Conservation (phyloP, 2,888 invertebrate species). For the Andrena fulva region DNA sequence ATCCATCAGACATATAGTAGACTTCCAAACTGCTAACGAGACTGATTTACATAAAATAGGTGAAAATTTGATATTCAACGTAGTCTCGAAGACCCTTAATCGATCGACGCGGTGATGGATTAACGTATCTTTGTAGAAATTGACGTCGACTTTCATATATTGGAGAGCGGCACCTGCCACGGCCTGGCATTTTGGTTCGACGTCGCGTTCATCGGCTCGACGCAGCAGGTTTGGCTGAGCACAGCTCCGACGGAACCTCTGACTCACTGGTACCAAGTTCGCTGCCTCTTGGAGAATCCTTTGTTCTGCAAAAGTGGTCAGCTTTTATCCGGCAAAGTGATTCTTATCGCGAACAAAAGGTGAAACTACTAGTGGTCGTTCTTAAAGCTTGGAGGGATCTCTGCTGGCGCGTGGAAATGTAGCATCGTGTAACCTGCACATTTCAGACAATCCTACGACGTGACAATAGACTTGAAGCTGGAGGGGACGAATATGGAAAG, state of each 20-base stretch:
- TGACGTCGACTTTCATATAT: slow-evolving; percentile 95
- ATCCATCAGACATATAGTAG: slow-evolving; percentile 96
- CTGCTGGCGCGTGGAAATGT: not conserved
- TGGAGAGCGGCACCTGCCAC: slow-evolving; percentile 97
- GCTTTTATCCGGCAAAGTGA: slow-evolving; percentile 93
- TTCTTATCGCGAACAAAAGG: slow-evolving; percentile 96
- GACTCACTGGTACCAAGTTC: slow-evolving; percentile 99
- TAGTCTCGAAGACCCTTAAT: not conserved
- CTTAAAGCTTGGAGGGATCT: not conserved
- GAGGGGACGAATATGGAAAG: slow-evolving; percentile 93
- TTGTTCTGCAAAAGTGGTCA: slow-evolving; percentile 98
- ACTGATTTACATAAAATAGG: slow-evolving; percentile 96
- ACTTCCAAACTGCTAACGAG: slow-evolving; percentile 96
- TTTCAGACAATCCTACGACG: slow-evolving; percentile 97
- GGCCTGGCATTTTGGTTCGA: slow-evolving; percentile 99
- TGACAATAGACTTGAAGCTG: slow-evolving; percentile 96
- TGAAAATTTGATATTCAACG: slow-evolving; percentile 63
- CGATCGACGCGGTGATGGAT: slow-evolving; percentile 4
- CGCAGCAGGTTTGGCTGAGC: slow-evolving; percentile 97
- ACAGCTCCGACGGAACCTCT: slow-evolving; percentile 99
- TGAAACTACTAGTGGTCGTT: slow-evolving; percentile 74
- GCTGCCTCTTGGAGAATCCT: slow-evolving; percentile 97
- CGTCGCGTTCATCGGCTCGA: slow-evolving; percentile 96
- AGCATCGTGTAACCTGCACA: not conserved
- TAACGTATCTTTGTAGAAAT: slow-evolving; percentile 87